Evolutionary conservation across 2,888 invertebrate species (phyloP).

Genomic region (Epinotia bilunana): DNA sequence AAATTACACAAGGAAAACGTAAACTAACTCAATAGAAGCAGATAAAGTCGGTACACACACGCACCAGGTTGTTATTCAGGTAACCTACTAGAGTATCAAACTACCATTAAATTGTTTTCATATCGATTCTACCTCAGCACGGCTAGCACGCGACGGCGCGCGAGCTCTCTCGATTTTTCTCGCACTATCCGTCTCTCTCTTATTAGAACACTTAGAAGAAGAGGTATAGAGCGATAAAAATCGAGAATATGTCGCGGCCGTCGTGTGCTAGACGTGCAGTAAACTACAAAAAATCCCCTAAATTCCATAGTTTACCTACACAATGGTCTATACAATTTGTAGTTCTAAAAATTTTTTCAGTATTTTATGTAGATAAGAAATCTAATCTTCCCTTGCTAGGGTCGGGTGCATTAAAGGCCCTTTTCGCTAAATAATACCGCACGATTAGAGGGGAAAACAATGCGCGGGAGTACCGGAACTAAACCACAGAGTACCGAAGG

Average conservation of each 20-base stretch:
- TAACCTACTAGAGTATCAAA: conserved; percentile 4
- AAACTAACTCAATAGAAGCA: not conserved
- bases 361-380: conserved; percentile 79
- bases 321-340: conserved; percentile 58
- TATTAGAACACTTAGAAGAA: too few species aligned
- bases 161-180: too few species aligned
- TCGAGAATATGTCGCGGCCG: too few species aligned
- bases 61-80: not conserved
- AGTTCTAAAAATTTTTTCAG: conserved; percentile 55
- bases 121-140: conserved; percentile 22
- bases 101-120: conserved; percentile 22
- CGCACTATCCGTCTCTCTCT: too few species aligned
- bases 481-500: conserved; percentile 75
- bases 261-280: too few species aligned
- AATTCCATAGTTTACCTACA: conserved; percentile 47
- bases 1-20: not conserved
- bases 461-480: conserved; percentile 76
- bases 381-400: conserved; percentile 75
- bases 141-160: too few species aligned
- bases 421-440: conserved; percentile 80
- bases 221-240: too few species aligned
- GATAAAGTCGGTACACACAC: not conserved
- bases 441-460: conserved; percentile 75
- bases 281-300: conserved; percentile 47
- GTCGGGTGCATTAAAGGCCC: conserved; percentile 75